Evolutionary conservation across 1,140 invertebrate species (phyloP).

Genomic region (Megalopta genalis): DNA sequence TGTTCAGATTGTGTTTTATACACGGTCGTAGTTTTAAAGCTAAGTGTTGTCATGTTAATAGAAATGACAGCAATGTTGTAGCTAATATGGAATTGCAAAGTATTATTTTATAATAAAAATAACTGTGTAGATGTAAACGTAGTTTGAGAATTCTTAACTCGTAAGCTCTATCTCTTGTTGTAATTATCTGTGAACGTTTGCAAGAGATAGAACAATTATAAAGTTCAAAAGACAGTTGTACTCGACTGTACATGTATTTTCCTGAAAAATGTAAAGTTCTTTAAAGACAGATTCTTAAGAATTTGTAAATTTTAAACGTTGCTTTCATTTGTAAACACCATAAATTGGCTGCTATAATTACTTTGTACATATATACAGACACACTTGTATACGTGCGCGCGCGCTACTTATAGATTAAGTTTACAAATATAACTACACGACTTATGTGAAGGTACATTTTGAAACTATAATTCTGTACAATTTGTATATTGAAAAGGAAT

Average conservation of each 20-base stretch:
- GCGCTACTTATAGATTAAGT: constrained; percentile 39
- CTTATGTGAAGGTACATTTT: constrained; percentile 35
- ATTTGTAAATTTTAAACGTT: constrained; percentile 10
- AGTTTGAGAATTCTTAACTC: not conserved
- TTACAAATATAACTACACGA: constrained; percentile 41
- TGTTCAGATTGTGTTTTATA: constrained; percentile 19
- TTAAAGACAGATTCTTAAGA: too few relatives aligned
- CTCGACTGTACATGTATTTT: not conserved
- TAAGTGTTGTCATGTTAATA: not conserved
- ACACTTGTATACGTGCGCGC: not conserved
- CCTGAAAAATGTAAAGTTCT: not conserved
- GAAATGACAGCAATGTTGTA: not conserved
- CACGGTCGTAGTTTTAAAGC: constrained; percentile 1
- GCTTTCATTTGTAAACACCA: constrained; percentile 28
- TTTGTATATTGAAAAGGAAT: constrained; percentile 56
- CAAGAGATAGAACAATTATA: not conserved
- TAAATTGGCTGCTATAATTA: constrained; percentile 23
- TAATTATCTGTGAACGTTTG: not conserved
- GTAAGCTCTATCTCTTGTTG: constrained; percentile 9
- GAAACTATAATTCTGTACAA: constrained; percentile 38
- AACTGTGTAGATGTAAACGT: not conserved
- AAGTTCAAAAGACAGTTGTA: not conserved
- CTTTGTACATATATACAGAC: constrained; percentile 8
- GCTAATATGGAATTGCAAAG: constrained; percentile 7
- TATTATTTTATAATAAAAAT: constrained; percentile 34